Conservation (phyloP, 2,113 vertebrate species). For the Rana temporaria region DNA sequence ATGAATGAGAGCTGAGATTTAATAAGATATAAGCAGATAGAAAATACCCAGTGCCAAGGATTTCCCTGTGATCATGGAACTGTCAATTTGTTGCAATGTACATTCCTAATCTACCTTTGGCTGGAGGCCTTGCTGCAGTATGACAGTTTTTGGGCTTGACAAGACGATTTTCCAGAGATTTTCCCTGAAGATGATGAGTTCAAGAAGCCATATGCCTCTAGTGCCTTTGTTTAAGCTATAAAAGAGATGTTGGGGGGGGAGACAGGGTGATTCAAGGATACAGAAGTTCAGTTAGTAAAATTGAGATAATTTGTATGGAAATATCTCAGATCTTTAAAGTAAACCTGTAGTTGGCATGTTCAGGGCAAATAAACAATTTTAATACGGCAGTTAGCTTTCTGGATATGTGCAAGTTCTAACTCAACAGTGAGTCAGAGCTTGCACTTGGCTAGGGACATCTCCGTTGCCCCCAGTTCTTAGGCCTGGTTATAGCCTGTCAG, state of each 20-base stretch:
- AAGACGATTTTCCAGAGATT: slow-evolving; percentile 41
- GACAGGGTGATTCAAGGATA: slow-evolving; percentile 45
- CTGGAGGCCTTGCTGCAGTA: not conserved
- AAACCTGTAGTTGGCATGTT: no score
- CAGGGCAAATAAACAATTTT: no score
- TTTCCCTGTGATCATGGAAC: slow-evolving; percentile 42
- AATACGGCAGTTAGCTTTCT: no score
- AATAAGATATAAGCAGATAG: slow-evolving; percentile 25
- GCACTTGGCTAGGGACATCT: no score
- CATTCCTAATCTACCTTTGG: slow-evolving; percentile 33
- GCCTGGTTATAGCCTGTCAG: no score
- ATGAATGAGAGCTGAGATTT: slow-evolving; percentile 48
- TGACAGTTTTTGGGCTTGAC: slow-evolving; percentile 35
- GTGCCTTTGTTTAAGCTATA: slow-evolving; percentile 4
- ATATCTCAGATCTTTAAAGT: not conserved
- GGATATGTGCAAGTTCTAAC: no score
- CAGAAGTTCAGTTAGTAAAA: not conserved
- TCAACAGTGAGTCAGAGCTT: no score
- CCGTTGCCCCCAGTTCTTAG: no score
- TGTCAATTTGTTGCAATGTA: slow-evolving; percentile 48
- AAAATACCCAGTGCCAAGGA: slow-evolving; percentile 17
- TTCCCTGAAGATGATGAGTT: slow-evolving; percentile 25
- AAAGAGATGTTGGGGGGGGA: slow-evolving; percentile 19
- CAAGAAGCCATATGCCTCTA: slow-evolving; percentile 3
- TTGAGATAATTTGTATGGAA: not conserved